Base-by-base conservation (phyloP, 1,140 invertebrate genomes). In the Trichonephila clavipes region DNA sequence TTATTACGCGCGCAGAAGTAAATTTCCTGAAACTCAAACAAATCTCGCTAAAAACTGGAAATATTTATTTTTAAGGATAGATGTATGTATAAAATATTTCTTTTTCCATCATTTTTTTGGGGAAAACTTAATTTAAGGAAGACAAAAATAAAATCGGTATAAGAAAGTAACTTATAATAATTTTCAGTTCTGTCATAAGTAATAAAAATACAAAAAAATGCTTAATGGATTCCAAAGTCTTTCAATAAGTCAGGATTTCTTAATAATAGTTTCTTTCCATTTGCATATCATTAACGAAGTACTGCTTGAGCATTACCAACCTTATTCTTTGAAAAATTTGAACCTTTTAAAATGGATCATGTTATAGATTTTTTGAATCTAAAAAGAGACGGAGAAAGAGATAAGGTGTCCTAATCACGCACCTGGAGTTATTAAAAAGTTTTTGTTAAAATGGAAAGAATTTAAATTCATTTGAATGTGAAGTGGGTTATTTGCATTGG, bases 181-280 rank as follows among this genome's bases (percentile, higher is more conserved):
- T 34, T 4, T 77, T 77, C 72, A 40, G 24, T 40, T 18, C 72
- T 77, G 72, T 77, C 28, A 40, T 18, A 77, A 40, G 72, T 18
- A 77, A 77, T 16, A 77, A 14, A 77, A 77, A 77, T 77, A 77
- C 40, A 28, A 77, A 77, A 18, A 77, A 77, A 40, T 77, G 16
- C 28, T 40, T 77, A 77, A 77, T 77, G 72, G 72, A 77, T 77
- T 34, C 28, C 72, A 77, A 77, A 77, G 28, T 77, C 28, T 77
- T 77, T 77, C 72, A 77, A 40, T 77, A 77, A 77, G 28, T 34
- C 72, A 34, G 7, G 72, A 28, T 77, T 77, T 40, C 72, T 77
- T 77, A 77, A 77, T 77, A 77, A 77, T 77, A 77, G 72, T 77
- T 77, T 77, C 28, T 28, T 77, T 77, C 28, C 72, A 77, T 77